Base-by-base conservation (phyloP, 2,113 vertebrate species). In the Varanus komodoensis region DNA sequence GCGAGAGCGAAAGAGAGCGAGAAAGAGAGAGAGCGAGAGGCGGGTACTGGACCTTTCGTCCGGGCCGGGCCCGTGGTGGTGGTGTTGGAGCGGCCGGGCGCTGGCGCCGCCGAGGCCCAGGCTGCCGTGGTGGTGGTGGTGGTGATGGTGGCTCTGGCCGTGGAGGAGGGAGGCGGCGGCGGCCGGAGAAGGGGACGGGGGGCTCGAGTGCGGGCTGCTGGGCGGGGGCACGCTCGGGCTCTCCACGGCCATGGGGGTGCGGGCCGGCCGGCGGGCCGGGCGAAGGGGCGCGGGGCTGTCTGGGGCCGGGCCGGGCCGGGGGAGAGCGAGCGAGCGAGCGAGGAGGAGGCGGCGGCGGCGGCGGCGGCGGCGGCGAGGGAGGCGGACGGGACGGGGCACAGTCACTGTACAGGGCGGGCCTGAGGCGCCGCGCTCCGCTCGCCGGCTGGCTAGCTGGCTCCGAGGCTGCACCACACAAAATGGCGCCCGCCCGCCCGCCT, bases 1-100 rank as follows among this genome's bases (percentile, higher is more conserved):
- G 85, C 32, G 84, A 86, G 87, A 88, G 88, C 38, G 38, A 44
- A 44, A 44, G 38, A 78, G 74, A 57, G 82, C 74, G 52, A 86
- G 87, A 77, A 44, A 34, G 86, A 86, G 69, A 82, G 74, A 38
- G 84, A 69, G 85, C 32, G 84, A 86, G 87, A 88, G 88, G 90
- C 79, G 89, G 97, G 97, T 98, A 98, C 98, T 98, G 98, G 98
- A 98, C 98, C 98, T 98, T 98, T 98, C 98, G 97, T 98, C 98
- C 98, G 98, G 98, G 98, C 98, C 98, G 96, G 98, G 97, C 90
- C 90, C 90, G 96, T 97, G 98, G 74, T 78, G 88, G 91, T 97
- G 98, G 69, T 71, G 88, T 82, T 83, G 91, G 57, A 54, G 91
- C 84, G 87, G 90, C 86, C 81, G 86, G 74, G 86, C 86, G 73